Conservation (phyloP, 2,888 invertebrate species). For the Hypomecis punctinalis region DNA sequence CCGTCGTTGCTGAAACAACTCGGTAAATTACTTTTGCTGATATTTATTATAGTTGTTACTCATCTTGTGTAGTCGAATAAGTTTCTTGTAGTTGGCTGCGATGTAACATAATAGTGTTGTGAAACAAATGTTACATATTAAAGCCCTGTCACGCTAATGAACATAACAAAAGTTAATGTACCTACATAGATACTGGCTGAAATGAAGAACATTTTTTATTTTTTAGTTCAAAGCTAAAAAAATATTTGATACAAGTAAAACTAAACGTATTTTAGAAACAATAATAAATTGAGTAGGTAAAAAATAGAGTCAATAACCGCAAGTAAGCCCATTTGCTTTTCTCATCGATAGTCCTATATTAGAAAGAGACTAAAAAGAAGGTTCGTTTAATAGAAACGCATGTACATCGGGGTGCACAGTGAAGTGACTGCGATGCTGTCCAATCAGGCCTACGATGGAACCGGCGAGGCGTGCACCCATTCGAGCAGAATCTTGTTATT, state of each 20-base stretch:
- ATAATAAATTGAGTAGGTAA: too few species aligned
- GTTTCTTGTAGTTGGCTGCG: background rate
- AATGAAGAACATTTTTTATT: too few species aligned
- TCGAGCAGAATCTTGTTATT: background rate
- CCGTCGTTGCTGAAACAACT: conserved; percentile 23
- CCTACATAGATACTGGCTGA: too few species aligned
- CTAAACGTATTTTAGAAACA: too few species aligned
- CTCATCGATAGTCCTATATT: too few species aligned
- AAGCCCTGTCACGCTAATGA: too few species aligned
- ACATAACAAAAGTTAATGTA: too few species aligned
- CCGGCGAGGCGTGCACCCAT: conserved; percentile 1
- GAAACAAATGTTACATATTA: background rate
- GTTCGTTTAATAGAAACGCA: conserved; percentile 12
- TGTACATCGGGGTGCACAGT: conserved; percentile 24
- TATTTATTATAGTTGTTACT: conserved; percentile 15
- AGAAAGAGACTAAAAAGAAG: background rate
- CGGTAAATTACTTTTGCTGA: conserved; percentile 16
- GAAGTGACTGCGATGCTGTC: conserved; percentile 12
- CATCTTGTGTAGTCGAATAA: background rate
- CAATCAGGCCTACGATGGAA: conserved; percentile 23
- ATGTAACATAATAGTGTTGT: background rate
- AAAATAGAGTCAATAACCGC: too few species aligned
- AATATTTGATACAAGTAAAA: too few species aligned
- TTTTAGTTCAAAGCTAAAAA: too few species aligned
- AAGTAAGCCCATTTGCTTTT: too few species aligned